Evolutionary conservation across 2,797 vertebrate species (phyloP).

Genomic region (Lepilemur septentrionalis): DNA sequence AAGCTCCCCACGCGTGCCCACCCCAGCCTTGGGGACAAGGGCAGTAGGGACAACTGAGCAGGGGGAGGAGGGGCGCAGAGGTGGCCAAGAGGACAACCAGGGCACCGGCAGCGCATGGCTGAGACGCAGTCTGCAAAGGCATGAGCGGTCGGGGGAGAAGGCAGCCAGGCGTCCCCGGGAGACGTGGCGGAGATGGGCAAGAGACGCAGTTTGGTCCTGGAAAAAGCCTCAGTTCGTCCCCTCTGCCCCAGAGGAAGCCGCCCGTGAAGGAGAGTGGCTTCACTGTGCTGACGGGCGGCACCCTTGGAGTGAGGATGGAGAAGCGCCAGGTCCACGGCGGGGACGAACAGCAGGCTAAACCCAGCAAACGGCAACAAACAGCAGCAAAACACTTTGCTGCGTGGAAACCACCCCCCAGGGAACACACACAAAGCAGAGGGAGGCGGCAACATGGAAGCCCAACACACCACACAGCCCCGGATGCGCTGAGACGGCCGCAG

Average conservation of each 20-base stretch:
- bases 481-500: not conserved
- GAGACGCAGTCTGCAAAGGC: not conserved
- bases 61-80: no score
- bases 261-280: accelerated
- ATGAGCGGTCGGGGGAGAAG: accelerated
- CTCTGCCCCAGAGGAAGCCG: not conserved
- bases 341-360: accelerated
- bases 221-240: not conserved
- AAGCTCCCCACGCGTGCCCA: accelerated
- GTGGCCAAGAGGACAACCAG: no score
- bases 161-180: not conserved
- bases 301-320: no score
- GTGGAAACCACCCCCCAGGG: accelerated
- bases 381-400: not conserved
- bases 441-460: not conserved
- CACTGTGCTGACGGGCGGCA: not conserved
- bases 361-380: not conserved
- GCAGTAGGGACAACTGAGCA: accelerated
- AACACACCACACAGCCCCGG: not conserved
- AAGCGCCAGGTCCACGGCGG: accelerated
- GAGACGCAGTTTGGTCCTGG: no score
- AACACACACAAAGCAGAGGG: not conserved
- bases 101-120: no score
- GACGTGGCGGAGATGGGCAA: not conserved
- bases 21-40: not conserved